phyloP scores from a whole-genome alignment of 2,113 vertebrate genomes.

The Romanogobio albipinnatus region DNA sequence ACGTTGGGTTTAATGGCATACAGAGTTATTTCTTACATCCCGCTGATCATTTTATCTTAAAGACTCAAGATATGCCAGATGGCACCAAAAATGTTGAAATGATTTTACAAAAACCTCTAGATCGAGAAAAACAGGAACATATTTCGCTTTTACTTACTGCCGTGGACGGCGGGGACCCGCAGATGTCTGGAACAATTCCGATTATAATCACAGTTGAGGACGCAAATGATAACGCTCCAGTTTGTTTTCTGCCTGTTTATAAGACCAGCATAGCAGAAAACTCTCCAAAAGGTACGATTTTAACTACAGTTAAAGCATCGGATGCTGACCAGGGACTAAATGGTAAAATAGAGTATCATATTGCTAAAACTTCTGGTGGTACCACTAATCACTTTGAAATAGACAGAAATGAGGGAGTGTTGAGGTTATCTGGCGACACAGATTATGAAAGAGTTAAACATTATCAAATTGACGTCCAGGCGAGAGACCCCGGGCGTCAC shows the following conservation, averaged over 20 bases:
- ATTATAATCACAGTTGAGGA: conserved; percentile 50
- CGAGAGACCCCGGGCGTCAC: conserved; percentile 67
- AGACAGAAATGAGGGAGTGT: conserved; percentile 61
- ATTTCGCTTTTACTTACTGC: conserved; percentile 47
- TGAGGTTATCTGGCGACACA: conserved; percentile 60
- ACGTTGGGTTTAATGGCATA: conserved; percentile 67
- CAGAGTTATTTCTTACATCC: conserved; percentile 67
- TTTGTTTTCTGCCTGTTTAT: conserved; percentile 58
- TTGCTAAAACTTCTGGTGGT: conserved; percentile 55
- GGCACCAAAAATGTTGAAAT: conserved; percentile 51
- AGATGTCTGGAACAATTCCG: conserved; percentile 43
- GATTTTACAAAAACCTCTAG: conserved; percentile 46
- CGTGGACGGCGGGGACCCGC: background rate
- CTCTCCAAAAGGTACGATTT: conserved; percentile 45
- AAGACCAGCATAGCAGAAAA: conserved; percentile 61
- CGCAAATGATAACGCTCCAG: conserved; percentile 60
- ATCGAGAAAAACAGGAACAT: conserved; percentile 33
- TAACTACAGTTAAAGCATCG: conserved; percentile 61
- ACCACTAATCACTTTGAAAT: conserved; percentile 63
- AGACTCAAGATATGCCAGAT: conserved; percentile 28
- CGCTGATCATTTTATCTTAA: conserved; percentile 51
- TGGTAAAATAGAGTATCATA: conserved; percentile 67
- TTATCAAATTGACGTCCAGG: conserved; percentile 68
- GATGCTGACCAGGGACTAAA: conserved; percentile 71
- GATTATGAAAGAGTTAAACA: conserved; percentile 69